Base-by-base conservation (phyloP, 2,797 vertebrate species). In the Otolemur crassicaudatus region DNA sequence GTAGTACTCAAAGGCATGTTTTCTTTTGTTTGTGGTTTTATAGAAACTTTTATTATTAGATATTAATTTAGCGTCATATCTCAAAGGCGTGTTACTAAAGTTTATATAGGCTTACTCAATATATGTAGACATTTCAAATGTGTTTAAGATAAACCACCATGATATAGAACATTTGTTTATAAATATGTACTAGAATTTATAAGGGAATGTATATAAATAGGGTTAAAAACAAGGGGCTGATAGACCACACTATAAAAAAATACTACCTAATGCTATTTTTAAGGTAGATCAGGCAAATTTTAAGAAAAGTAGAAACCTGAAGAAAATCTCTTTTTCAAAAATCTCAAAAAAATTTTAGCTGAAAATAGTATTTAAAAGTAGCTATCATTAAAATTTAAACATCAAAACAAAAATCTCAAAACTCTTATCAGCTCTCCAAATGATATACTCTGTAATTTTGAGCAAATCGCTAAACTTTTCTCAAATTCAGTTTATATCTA, bases 401-500 rank as follows among this genome's bases (percentile, higher is more conserved):
- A 46, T 63, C 72, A 91, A 96, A 92, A 46, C 37, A 93, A 84
- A 84, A 63, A 87, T 83, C 25, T 92, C 75, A 92, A 91, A 94
- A 91, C 25, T 49, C 31, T 1, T 1, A 16, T 25, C 67, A 69
- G 34, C 17, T 96, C 19, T 96, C 70, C 76, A 73, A 77, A 93
- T 69, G 29, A 95, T 77, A 93, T 13, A 81, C 19, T 83, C 40
- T 87, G 7, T 60, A 72, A 67, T 27, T 69, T 34, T 49, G 12
- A 16, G 65, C 63, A 79, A 94, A 90, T 80, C 90, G 91, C 80
- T 75, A 63, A 95, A 73, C 63, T 75, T 95, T 16, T 12, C n/a
- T 91, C 23, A 95, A 91, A 89, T 91, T 91, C 79, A 91, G 27
- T 93, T 87, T 91, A 85, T 4, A 88, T 75, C 75, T 95, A 90